Evolutionary conservation across 2,888 invertebrate species (phyloP), one percentile per base, ranked within the genome.

Genomic region (Mylabris sibirica): DNA sequence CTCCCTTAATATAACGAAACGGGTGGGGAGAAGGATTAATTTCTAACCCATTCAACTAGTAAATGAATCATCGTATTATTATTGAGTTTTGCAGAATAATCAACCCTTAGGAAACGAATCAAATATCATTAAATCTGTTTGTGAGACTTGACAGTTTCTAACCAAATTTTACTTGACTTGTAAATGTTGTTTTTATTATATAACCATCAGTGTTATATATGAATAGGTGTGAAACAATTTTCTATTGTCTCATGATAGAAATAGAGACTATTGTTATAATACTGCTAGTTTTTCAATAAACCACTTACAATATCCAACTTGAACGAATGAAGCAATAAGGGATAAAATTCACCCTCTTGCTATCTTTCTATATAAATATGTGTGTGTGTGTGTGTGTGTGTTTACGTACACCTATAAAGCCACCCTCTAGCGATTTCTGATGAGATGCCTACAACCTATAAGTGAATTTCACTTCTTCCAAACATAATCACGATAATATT

Each of bases 331-430:
- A 78, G 77, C 76, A 76, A 76, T 76, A 78, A 75, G 73, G 77
- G 74, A 76, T 73, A 75, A 75, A 75, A 68, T 72, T 72, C 77
- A 76, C 77, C 75, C 74, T 72, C 77, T 77, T 77, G 75, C 74
- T 77, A 30, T 30, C 30, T 30, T 30, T 30, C 30, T 30, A 3
- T n/a, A n/a, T n/a, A n/a, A n/a, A n/a, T n/a, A n/a, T n/a, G n/a
- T n/a, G n/a, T n/a, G n/a, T n/a, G n/a, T n/a, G n/a, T n/a, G n/a
- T n/a, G n/a, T n/a, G n/a, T n/a, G n/a, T 30, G 30, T 30, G 30
- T 30, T 30, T 30, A 30, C 76, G 76, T 79, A 79, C 79, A 77
- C 79, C 78, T 77, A 79, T 76, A 77, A 79, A 78, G 76, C 76
- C 75, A 76, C 78, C 79, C 79, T 76, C 72, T 71, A 75, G 76